Conservation (phyloP, 92 coral and sea anemone genomes). For the Epizoanthus stellaris region DNA sequence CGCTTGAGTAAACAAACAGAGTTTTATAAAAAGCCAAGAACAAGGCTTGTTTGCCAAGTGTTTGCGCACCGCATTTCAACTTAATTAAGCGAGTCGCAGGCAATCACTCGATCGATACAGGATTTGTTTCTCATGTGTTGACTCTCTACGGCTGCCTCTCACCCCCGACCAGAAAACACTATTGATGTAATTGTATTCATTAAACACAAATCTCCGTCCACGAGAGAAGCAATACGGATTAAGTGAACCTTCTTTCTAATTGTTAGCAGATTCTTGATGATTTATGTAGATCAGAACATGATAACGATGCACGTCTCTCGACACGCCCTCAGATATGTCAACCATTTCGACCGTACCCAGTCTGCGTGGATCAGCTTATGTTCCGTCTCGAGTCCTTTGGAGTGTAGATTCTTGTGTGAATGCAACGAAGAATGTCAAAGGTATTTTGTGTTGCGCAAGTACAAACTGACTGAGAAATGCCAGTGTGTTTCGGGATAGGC, state of each 20-base stretch:
- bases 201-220: slow-evolving; percentile 28
- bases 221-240: slow-evolving; percentile 43
- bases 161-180: slow-evolving; percentile 5
- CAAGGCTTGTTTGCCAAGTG: slow-evolving; percentile 16
- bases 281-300: slow-evolving; percentile 8
- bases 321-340: neutral
- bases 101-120: neutral
- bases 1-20: slow-evolving; percentile 35
- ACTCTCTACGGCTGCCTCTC: slow-evolving; percentile 30
- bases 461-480: no score
- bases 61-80: slow-evolving; percentile 37
- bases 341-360: neutral
- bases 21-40: slow-evolving; percentile 34
- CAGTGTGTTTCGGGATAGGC: no score
- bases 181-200: slow-evolving; percentile 32
- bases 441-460: no score
- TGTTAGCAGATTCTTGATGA: slow-evolving; percentile 28
- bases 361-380: neutral
- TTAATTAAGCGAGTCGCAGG: slow-evolving; percentile 18
- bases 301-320: slow-evolving; percentile 1
- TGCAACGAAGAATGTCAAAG: neutral
- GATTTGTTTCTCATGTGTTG: neutral
- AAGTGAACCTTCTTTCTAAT: slow-evolving; percentile 14
- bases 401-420: neutral
- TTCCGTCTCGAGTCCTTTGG: neutral